Percentiles rank a stretch among this genome's conserved stretches.
Evolutionary conservation across 2,113 vertebrate species (phyloP).

Genomic region (Eudorcas thomsonii): DNA sequence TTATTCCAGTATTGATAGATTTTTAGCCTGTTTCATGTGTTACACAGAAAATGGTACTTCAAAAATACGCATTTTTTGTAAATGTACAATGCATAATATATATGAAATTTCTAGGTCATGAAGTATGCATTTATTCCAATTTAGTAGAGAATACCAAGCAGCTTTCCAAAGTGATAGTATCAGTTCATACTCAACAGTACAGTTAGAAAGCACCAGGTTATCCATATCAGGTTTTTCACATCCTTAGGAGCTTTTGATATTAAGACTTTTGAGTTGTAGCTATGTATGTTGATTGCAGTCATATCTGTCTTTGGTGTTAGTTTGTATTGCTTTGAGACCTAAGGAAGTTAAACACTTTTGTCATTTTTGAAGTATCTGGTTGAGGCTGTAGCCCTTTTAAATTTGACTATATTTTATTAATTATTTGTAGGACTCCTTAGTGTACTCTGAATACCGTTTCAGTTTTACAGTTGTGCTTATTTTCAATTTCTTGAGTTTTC

Average conservation of each 20-base stretch:
- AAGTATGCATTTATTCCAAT: neutral
- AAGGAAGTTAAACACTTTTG: neutral
- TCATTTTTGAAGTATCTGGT: neutral
- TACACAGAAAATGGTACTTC: neutral
- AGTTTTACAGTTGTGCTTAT: neutral
- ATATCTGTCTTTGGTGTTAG: neutral
- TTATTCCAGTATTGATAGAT: neutral
- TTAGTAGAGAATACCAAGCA: neutral
- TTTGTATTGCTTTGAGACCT: neutral
- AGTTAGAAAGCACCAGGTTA: neutral
- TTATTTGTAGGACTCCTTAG: neutral
- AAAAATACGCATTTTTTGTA: neutral
- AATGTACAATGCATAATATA: neutral
- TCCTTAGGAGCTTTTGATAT: neutral
- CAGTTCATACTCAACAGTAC: neutral
- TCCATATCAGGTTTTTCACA: neutral
- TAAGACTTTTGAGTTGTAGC: neutral
- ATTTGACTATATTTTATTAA: neutral
- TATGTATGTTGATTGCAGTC: neutral
- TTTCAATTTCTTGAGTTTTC: neutral
- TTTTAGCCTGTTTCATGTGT: neutral
- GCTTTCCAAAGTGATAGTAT: neutral
- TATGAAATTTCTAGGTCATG: neutral
- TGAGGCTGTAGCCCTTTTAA: neutral
- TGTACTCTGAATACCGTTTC: neutral